A percentile compares a stretch with the other conserved stretches of the same genome.
Evolutionary conservation across 2,113 vertebrate species (phyloP).

Genomic region (Tinamus guttatus): DNA sequence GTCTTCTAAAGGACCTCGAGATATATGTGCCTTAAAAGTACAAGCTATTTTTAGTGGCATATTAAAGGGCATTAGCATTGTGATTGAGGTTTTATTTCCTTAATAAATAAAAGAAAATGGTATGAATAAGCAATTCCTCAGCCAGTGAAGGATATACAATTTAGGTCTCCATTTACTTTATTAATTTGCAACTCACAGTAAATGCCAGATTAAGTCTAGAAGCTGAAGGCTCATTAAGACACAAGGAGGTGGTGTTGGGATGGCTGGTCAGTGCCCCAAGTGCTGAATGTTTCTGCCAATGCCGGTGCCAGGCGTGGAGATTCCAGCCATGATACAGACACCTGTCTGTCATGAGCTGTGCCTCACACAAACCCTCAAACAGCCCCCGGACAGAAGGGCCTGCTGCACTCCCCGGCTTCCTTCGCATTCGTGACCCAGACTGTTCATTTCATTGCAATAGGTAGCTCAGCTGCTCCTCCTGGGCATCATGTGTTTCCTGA

Average conservation of each 20-base stretch:
- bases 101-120: background rate
- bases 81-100: background rate
- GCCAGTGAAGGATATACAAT: background rate
- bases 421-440: background rate
- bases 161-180: background rate
- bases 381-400: background rate
- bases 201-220: background rate
- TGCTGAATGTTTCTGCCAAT: background rate
- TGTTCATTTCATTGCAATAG: background rate
- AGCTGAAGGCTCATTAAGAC: background rate
- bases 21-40: background rate
- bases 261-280: background rate
- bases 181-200: background rate
- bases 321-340: background rate
- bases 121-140: background rate
- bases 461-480: background rate
- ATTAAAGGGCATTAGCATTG: background rate
- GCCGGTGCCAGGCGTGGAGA: fast-evolving
- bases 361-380: background rate
- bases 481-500: background rate
- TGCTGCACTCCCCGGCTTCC: background rate
- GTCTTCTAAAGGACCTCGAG: background rate
- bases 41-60: background rate
- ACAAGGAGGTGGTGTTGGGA: background rate
- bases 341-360: background rate